phyloP scores from a whole-genome alignment of 37 sponge, comb jelly and placozoan genomes.

The Halisarca cf. caerulea region DNA sequence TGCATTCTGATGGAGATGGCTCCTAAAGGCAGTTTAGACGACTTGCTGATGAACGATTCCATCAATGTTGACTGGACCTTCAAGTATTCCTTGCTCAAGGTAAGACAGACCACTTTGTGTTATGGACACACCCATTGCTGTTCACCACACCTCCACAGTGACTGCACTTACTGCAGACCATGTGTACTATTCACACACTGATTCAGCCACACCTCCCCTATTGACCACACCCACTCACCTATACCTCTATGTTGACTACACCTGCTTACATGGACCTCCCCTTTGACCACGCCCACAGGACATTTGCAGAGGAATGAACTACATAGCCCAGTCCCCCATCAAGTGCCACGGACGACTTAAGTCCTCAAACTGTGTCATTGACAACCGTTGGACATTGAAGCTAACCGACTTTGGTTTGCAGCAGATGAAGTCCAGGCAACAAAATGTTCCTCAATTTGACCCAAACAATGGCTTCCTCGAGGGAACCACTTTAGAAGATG shows the following conservation, averaged over 20 bases:
- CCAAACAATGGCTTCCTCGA: slow-evolving; percentile 20
- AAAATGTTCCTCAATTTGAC: slow-evolving; percentile 53
- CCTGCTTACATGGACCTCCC: no score
- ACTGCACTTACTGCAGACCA: background rate
- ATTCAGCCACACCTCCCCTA: no score
- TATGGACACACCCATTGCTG: no score
- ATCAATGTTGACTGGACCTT: slow-evolving; percentile 66
- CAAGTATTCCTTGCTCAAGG: slow-evolving; percentile 60
- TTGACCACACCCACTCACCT: no score
- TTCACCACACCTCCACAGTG: no score
- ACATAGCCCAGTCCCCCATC: slow-evolving; percentile 44
- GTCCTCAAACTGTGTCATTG: slow-evolving; percentile 68
- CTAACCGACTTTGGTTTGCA: slow-evolving; percentile 65
- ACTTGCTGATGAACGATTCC: slow-evolving; percentile 37
- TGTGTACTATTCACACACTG: background rate
- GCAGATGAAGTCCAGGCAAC: slow-evolving; percentile 54
- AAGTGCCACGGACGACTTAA: slow-evolving; percentile 69
- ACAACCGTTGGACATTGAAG: slow-evolving; percentile 74
- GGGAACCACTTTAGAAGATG: background rate
- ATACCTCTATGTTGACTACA: no score
- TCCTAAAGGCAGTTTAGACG: slow-evolving; percentile 67
- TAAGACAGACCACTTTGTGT: background rate
- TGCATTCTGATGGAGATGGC: slow-evolving; percentile 52
- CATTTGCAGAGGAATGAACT: slow-evolving; percentile 64
- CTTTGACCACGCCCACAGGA: slow-evolving; percentile 28